Conservation (phyloP, 2,888 invertebrate genomes). For the Oscheius sp. region DNA sequence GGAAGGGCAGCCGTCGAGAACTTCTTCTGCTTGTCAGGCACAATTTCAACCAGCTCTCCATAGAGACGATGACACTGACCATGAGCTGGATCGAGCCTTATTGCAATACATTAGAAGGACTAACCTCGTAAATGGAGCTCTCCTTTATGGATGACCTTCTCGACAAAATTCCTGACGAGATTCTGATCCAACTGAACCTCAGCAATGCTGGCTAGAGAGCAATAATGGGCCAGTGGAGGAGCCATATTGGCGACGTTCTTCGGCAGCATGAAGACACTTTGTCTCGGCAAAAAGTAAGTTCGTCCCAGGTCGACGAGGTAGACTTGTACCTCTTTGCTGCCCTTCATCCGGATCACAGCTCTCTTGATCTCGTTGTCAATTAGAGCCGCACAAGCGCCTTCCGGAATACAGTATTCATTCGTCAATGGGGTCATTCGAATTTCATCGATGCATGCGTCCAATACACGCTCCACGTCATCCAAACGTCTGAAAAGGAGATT, state of each 20-base stretch:
- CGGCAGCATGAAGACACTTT: constrained; percentile 7
- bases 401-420: constrained; percentile 12
- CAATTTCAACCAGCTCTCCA: constrained; percentile 17
- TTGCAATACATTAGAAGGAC: no score
- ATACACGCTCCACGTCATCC: constrained; percentile 14
- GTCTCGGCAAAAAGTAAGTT: constrained; percentile 17
- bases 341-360: constrained; percentile 22
- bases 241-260: constrained; percentile 26
- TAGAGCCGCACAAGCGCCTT: constrained; percentile 12
- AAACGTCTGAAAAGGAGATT: constrained; percentile 7
- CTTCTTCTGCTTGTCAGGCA: constrained; percentile 7
- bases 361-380: constrained; percentile 1
- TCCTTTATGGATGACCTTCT: constrained; percentile 1
- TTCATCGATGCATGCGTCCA: constrained; percentile 21
- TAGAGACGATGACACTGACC: not conserved
- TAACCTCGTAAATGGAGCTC: constrained; percentile 13
- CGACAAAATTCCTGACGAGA: not conserved
- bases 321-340: constrained; percentile 22
- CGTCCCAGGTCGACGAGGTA: constrained; percentile 26
- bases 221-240: constrained; percentile 28
- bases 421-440: not conserved
- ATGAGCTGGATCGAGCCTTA: constrained; percentile 4
- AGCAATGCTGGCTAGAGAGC: constrained; percentile 9
- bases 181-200: constrained; percentile 10
- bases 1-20: no score